A percentile compares a stretch with the other conserved stretches of the same genome.
Conservation (phyloP, 2,797 vertebrate species). For the Gorsachius magnificus region DNA sequence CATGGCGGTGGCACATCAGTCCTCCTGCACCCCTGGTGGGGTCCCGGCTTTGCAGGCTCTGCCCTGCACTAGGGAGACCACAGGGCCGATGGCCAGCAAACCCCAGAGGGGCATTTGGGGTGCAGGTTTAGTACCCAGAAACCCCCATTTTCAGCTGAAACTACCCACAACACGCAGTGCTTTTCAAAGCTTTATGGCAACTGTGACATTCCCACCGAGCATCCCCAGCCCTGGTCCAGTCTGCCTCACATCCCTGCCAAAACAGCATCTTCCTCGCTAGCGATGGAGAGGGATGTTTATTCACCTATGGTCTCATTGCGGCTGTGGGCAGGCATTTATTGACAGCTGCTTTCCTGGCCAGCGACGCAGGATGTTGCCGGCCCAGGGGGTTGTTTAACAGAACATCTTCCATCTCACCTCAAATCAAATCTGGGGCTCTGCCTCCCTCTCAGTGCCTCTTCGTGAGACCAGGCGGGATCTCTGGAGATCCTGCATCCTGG, state of each 20-base stretch:
- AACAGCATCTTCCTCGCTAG: neutral
- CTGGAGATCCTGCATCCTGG: neutral
- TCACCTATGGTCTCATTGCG: neutral
- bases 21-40: fast-evolving
- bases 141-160: neutral
- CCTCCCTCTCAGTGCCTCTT: neutral
- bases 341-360: neutral
- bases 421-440: neutral
- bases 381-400: neutral
- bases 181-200: neutral
- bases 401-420: neutral
- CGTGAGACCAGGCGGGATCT: neutral
- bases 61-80: fast-evolving
- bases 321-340: neutral
- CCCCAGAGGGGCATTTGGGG: neutral
- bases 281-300: neutral
- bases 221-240: neutral
- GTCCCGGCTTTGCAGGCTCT: neutral
- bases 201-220: fast-evolving
- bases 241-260: neutral
- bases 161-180: neutral
- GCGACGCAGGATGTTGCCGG: neutral
- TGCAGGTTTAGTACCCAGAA: neutral
- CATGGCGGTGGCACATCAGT: fast-evolving
- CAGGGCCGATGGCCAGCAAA: neutral